phyloP scores from a whole-genome alignment of 1,140 invertebrate genomes.

The Dreissena rostriformis region DNA sequence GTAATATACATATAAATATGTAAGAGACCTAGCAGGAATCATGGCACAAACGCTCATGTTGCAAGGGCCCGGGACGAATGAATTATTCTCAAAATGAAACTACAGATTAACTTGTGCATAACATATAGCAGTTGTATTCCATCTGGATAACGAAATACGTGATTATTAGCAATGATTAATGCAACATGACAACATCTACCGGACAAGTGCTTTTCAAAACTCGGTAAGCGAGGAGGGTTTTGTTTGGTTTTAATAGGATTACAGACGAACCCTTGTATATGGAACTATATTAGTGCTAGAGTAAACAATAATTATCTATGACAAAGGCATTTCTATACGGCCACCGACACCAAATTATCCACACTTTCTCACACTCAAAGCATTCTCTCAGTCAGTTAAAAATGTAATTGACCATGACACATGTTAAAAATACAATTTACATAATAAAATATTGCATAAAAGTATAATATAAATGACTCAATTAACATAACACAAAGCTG shows the following conservation, averaged over 20 bases:
- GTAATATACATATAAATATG: constrained; percentile 60
- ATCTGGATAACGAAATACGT: constrained; percentile 32
- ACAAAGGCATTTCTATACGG: no score
- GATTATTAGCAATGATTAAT: constrained; percentile 42
- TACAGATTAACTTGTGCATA: constrained; percentile 47
- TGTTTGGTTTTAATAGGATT: background rate
- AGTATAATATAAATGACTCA: no score
- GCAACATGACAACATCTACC: constrained; percentile 28
- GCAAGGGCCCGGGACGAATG: background rate
- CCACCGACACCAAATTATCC: no score
- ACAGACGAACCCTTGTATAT: background rate
- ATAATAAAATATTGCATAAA: no score
- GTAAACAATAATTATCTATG: no score
- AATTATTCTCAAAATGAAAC: background rate
- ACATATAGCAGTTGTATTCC: constrained; percentile 26
- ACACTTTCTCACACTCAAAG: no score
- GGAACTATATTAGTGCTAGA: background rate
- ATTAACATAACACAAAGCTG: no score
- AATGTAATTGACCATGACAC: no score
- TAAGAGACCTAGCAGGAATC: constrained; percentile 43
- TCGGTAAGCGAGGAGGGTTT: background rate
- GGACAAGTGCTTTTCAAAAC: background rate
- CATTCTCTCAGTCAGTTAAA: no score
- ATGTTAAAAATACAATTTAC: no score
- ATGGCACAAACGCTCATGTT: no score